Conservation (phyloP, 2,797 vertebrate species). For the Staurois parvus region DNA sequence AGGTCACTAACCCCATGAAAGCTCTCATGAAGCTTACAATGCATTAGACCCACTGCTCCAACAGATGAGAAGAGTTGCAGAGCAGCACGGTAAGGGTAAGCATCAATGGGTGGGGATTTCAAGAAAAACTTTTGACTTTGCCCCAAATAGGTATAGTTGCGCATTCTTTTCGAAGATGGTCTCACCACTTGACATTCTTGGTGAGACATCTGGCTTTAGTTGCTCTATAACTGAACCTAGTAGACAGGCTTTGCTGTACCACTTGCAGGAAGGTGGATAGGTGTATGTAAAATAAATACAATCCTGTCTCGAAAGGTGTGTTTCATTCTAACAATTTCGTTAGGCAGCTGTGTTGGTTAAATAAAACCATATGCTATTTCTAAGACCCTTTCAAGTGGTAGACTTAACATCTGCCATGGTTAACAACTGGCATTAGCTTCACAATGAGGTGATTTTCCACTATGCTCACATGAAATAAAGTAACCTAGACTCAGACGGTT, state of each 20-base stretch:
- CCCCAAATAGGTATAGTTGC: too few relatives aligned
- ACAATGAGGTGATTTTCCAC: conserved; percentile 41
- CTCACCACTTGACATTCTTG: too few relatives aligned
- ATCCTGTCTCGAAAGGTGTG: not conserved
- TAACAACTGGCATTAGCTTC: conserved; percentile 13
- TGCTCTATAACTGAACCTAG: not conserved
- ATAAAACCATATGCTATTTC: conserved; percentile 19
- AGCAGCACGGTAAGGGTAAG: too few relatives aligned
- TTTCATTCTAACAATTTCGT: not conserved
- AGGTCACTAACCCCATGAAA: too few relatives aligned
- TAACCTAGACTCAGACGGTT: not conserved
- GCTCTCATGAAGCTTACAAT: too few relatives aligned
- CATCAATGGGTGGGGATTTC: too few relatives aligned
- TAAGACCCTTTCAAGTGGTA: conserved; percentile 13
- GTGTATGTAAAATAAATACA: not conserved
- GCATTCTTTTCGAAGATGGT: too few relatives aligned
- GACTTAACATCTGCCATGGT: conserved; percentile 2
- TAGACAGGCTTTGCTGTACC: too few relatives aligned
- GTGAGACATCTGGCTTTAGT: too few relatives aligned
- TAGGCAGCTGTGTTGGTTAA: not conserved
- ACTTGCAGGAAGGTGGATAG: not conserved
- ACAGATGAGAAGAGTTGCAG: too few relatives aligned
- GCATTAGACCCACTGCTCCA: too few relatives aligned
- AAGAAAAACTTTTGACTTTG: too few relatives aligned
- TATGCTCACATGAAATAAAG: not conserved